These are phyloP conservation scores for Bimastos eiseni DNA, from an alignment of 2,888 invertebrate species.

Conservation along the genomic window DNA sequence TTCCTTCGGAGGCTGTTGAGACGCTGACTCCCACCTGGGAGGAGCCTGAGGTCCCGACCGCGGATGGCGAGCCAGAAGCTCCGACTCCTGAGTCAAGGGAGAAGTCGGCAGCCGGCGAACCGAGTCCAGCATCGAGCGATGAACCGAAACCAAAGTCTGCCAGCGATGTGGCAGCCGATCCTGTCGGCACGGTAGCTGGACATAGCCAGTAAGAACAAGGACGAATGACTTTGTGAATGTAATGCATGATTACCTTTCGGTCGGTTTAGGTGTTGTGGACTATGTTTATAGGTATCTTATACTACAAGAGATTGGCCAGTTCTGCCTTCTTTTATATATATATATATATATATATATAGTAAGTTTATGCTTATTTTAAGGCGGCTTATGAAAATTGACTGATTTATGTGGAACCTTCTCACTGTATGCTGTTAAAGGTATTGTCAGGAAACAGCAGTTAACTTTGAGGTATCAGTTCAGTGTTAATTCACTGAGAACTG, in stretches of 20 bases:
- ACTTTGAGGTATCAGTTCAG: not conserved
- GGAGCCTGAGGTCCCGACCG: not conserved
- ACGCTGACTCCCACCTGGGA: not conserved
- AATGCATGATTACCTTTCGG: not conserved
- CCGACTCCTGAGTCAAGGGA: not conserved
- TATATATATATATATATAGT: not conserved
- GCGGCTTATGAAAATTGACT: not conserved
- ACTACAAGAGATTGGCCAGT: not conserved
- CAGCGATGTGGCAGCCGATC: too few species aligned
- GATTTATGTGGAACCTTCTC: not conserved
- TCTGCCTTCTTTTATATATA: not conserved
- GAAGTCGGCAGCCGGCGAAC: not conserved
- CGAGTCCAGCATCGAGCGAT: not conserved
- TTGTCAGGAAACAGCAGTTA: not conserved
- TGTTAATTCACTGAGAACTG: not conserved
- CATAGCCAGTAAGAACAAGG: not conserved
- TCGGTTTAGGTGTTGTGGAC: slow-evolving; percentile 21
- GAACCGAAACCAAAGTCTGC: not conserved
- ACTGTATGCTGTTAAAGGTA: not conserved
- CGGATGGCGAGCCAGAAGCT: not conserved
- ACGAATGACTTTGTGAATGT: not conserved
- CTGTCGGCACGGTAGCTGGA: not conserved
- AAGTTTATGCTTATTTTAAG: not conserved
- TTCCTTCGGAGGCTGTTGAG: not conserved
- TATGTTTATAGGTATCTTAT: slow-evolving; percentile 14